These are phyloP conservation scores for Stenotaenia linearis DNA, from an alignment of 2,888 invertebrate species.

Conservation along the genomic window DNA sequence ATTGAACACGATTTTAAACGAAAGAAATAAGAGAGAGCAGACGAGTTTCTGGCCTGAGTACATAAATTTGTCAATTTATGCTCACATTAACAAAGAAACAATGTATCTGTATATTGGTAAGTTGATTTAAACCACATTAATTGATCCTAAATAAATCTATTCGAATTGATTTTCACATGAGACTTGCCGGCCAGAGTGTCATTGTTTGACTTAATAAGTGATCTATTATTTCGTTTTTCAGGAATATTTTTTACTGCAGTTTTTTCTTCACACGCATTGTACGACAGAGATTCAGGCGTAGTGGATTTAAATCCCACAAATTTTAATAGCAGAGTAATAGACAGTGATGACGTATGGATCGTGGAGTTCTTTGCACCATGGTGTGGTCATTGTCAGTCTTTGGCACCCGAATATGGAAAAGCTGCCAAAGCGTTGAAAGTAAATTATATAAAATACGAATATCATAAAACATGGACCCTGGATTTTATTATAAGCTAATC, in stretches of 20 bases:
- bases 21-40: background rate
- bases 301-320: slow-evolving; percentile 78
- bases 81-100: background rate
- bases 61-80: background rate
- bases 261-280: slow-evolving; percentile 36
- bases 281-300: slow-evolving; percentile 58
- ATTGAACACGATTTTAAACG: background rate
- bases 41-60: background rate
- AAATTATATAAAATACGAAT: background rate
- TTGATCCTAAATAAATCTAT: too few species aligned
- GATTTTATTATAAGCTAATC: slow-evolving; percentile 34
- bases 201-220: too few species aligned
- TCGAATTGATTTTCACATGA: background rate
- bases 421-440: slow-evolving; percentile 66
- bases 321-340: slow-evolving; percentile 75
- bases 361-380: slow-evolving; percentile 96
- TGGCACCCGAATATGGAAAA: slow-evolving; percentile 90
- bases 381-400: slow-evolving; percentile 79
- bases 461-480: background rate
- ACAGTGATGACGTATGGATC: slow-evolving; percentile 84
- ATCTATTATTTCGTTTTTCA: too few species aligned
- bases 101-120: background rate
- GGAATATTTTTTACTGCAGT: background rate
- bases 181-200: background rate
- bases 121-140: background rate